Percentiles rank a stretch among this genome's conserved stretches.
Conservation (phyloP, 1,140 invertebrate species). For the Eciton burchellii region DNA sequence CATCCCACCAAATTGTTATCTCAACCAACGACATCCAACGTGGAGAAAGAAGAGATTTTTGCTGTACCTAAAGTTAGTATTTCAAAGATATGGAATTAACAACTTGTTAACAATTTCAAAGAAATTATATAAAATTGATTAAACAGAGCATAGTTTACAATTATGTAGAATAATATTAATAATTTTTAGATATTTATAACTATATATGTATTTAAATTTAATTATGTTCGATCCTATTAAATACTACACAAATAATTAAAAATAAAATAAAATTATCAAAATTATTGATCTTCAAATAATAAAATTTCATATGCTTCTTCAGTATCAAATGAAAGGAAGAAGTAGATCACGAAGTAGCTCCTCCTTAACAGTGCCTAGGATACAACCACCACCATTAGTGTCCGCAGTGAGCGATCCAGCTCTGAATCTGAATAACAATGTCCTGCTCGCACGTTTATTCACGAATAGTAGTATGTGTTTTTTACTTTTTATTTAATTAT, state of each 20-base stretch:
- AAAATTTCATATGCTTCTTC: conserved; percentile 14
- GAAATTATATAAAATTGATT: background rate
- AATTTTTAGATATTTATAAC: too few species aligned
- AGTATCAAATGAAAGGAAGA: conserved; percentile 85
- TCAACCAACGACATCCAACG: conserved; percentile 68
- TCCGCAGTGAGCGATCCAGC: conserved; percentile 87
- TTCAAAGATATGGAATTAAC: background rate
- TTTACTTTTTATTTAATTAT: background rate
- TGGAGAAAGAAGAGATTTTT: conserved; percentile 85
- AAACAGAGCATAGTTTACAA: too few species aligned
- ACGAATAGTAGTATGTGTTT: conserved; percentile 86
- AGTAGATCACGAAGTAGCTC: conserved; percentile 85
- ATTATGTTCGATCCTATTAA: too few species aligned
- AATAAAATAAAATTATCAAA: background rate
- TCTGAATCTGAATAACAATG: conserved; percentile 86
- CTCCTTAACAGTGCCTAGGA: conserved; percentile 79
- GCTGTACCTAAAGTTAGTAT: conserved; percentile 85
- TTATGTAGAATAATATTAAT: too few species aligned
- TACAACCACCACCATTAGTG: conserved; percentile 85
- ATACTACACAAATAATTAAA: too few species aligned
- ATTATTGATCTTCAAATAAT: background rate
- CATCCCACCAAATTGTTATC: conserved; percentile 82
- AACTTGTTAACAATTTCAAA: background rate
- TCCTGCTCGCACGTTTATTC: conserved; percentile 88
- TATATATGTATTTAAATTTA: too few species aligned